Evolutionary conservation across 2,797 vertebrate species (phyloP).

Genomic region (Strix occidentalis): DNA sequence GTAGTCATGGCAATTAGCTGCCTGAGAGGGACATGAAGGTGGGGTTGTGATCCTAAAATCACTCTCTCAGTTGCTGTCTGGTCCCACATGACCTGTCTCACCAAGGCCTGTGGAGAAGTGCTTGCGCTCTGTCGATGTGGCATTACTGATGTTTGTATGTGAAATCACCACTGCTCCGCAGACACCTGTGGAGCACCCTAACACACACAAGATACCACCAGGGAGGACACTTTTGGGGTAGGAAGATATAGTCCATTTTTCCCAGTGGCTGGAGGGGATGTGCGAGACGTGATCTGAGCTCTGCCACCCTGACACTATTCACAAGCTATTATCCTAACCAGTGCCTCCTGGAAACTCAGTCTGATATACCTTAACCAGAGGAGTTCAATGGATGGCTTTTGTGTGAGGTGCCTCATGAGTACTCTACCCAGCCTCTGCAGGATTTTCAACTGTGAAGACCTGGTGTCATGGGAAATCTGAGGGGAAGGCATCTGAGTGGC

Average conservation of each 20-base stretch:
- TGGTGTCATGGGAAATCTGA: not conserved
- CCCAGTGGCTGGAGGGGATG: not conserved
- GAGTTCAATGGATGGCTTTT: not conserved
- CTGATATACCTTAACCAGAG: not conserved
- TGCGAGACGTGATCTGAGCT: not conserved
- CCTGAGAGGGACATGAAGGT: not conserved
- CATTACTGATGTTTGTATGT: not conserved
- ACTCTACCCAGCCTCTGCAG: not conserved
- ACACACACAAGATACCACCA: not conserved
- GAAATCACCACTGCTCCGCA: not conserved
- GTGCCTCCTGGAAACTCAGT: not conserved
- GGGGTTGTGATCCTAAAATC: not conserved
- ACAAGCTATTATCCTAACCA: not conserved
- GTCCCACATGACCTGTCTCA: not conserved
- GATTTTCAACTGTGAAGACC: not conserved
- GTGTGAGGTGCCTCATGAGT: not conserved
- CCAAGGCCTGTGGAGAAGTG: not conserved
- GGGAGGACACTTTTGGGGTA: not conserved
- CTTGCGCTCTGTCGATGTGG: not conserved
- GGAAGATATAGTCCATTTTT: not conserved
- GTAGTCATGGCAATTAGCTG: not conserved
- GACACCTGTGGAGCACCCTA: not conserved
- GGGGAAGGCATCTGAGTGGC: not conserved
- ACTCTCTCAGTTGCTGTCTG: not conserved
- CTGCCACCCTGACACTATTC: not conserved